Conservation (phyloP, 1,140 invertebrate genomes). For the Drosophila elegans region DNA sequence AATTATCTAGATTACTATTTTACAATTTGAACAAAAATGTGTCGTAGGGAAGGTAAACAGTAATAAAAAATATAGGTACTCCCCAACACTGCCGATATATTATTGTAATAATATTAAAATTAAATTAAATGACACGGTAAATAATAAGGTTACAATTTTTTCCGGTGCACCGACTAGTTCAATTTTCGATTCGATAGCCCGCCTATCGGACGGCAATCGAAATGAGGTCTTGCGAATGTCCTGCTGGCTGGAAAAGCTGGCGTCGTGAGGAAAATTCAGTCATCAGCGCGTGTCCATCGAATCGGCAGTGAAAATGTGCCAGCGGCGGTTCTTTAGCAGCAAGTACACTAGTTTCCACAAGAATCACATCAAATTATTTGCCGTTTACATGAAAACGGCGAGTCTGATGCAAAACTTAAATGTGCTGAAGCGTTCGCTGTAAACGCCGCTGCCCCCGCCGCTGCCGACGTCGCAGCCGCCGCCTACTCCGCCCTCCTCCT, state of each 20-base stretch:
- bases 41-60: too few species aligned
- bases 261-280: conserved; percentile 77
- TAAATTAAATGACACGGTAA: too few species aligned
- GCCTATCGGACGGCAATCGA: background rate
- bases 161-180: background rate
- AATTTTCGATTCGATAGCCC: conserved; percentile 1
- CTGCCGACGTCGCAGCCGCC: conserved; percentile 38
- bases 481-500: conserved; percentile 8
- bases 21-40: too few species aligned
- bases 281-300: conserved; percentile 70
- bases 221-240: conserved; percentile 28
- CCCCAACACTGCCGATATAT: too few species aligned
- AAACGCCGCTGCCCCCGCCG: conserved; percentile 50
- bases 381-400: conserved; percentile 85
- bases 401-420: conserved; percentile 84
- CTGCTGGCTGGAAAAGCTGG: conserved; percentile 33
- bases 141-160: background rate
- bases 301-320: conserved; percentile 82
- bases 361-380: conserved; percentile 83
- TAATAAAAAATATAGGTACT: too few species aligned
- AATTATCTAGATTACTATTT: too few species aligned
- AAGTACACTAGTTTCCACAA: conserved; percentile 83
- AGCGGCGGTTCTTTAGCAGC: conserved; percentile 73
- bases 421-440: conserved; percentile 81
- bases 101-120: too few species aligned